These are phyloP conservation scores for Alexandromys fortis DNA, from an alignment of 2,113 vertebrate species.

Conservation along the genomic window DNA sequence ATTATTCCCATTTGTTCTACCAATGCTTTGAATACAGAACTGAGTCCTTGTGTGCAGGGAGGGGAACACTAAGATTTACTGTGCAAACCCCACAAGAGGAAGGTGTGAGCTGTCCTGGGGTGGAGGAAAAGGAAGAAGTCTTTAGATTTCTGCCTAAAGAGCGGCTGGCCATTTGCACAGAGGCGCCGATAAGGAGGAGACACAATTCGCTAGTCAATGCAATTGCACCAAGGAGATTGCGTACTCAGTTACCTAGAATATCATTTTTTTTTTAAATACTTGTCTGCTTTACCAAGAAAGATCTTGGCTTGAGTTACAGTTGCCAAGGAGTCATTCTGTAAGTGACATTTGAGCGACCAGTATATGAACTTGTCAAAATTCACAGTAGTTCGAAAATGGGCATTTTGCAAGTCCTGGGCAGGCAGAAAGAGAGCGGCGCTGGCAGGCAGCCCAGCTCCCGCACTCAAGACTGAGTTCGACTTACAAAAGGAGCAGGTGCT, in stretches of 20 bases:
- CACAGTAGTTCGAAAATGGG: not conserved
- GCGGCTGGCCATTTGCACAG: not conserved
- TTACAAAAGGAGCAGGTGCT: not conserved
- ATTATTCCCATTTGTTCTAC: not conserved
- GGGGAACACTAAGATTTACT: constrained; percentile 32
- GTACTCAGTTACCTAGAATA: not conserved
- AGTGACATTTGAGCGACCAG: not conserved
- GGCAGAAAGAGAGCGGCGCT: not conserved
- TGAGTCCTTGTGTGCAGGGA: not conserved
- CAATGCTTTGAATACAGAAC: not conserved
- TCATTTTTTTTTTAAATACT: not conserved
- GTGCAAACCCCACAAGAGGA: not conserved
- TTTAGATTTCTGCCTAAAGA: not conserved
- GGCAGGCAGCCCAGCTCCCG: not conserved
- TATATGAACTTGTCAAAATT: constrained; percentile 45
- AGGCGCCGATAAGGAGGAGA: not conserved
- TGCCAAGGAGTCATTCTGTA: constrained; percentile 18
- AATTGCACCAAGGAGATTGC: not conserved
- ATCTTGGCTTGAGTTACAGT: not conserved
- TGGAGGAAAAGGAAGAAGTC: not conserved
- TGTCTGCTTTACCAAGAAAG: constrained; percentile 1
- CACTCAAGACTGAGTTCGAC: not conserved
- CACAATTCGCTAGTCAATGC: not conserved
- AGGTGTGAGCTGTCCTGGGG: not conserved
- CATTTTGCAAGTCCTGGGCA: not conserved